phyloP scores from a whole-genome alignment of 2,113 vertebrate genomes.

The Scomber japonicus region DNA sequence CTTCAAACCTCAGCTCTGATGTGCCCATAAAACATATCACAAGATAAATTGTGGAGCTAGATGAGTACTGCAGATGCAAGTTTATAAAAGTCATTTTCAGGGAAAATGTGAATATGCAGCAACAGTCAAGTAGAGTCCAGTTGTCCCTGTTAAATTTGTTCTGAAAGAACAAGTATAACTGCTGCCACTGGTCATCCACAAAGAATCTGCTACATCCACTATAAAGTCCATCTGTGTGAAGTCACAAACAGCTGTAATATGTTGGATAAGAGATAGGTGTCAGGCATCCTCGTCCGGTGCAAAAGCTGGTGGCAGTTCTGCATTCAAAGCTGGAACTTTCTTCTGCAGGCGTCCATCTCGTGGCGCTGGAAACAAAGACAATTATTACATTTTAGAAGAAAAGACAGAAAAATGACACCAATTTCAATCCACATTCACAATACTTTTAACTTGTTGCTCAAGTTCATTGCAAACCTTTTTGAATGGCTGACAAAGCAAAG shows the following conservation, averaged over 20 bases:
- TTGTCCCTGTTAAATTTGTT: background rate
- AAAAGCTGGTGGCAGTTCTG: background rate
- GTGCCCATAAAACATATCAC: too few relatives aligned
- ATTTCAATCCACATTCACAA: background rate
- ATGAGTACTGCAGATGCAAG: background rate
- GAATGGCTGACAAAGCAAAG: background rate
- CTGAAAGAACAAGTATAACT: too few relatives aligned
- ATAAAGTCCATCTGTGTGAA: conserved; percentile 23
- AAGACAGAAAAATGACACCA: background rate
- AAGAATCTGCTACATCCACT: background rate
- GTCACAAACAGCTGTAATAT: conserved; percentile 34
- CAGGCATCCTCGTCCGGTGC: background rate
- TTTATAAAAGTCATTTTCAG: background rate
- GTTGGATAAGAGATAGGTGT: background rate
- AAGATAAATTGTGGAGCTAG: too few relatives aligned
- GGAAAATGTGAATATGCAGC: background rate
- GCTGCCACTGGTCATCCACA: background rate
- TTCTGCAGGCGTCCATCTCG: conserved; percentile 96
- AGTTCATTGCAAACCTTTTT: background rate
- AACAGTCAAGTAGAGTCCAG: background rate
- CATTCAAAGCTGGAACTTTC: conserved; percentile 95
- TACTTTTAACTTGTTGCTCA: background rate
- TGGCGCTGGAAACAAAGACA: conserved; percentile 88
- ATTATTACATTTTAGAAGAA: background rate
- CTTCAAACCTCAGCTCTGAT: background rate